Conservation (phyloP, 2,888 invertebrate genomes). For the Rhynchonema sp. region DNA sequence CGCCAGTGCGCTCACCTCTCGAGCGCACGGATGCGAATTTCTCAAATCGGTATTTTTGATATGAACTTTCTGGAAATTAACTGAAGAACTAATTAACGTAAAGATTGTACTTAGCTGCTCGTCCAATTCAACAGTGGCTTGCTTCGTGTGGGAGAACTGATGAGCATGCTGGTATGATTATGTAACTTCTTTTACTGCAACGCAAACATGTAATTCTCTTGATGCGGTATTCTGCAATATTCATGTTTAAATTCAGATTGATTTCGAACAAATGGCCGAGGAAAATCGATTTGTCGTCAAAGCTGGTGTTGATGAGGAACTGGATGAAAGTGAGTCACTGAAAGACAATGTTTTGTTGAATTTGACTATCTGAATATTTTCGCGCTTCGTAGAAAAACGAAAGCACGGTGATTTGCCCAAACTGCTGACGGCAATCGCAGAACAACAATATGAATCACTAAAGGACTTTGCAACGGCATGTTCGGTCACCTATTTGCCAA, state of each 20-base stretch:
- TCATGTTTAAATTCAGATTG: conserved; percentile 33
- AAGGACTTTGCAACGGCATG: conserved; percentile 34
- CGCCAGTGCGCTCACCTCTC: conserved; percentile 44
- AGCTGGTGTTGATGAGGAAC: conserved; percentile 48
- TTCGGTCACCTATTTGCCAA: conserved; percentile 35
- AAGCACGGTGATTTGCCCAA: conserved; percentile 49
- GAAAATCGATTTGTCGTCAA: conserved; percentile 51
- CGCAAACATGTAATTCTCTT: no score
- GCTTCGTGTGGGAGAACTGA: background rate
- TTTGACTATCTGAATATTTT: background rate
- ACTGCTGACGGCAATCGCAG: conserved; percentile 50
- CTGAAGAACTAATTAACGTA: no score
- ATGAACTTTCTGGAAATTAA: conserved; percentile 13
- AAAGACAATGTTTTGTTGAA: no score
- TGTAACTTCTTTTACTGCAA: no score
- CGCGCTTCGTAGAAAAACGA: conserved; percentile 42
- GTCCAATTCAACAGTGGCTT: background rate
- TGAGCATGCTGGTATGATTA: background rate
- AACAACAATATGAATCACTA: conserved; percentile 47
- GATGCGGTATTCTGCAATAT: no score
- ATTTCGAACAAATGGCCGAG: conserved; percentile 32
- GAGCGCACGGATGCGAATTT: conserved; percentile 36
- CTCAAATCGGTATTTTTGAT: conserved; percentile 36
- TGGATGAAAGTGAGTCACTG: conserved; percentile 49
- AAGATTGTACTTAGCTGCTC: background rate